Evolutionary conservation across 1,140 invertebrate genomes (phyloP).

Genomic region (Solenopsis invicta): DNA sequence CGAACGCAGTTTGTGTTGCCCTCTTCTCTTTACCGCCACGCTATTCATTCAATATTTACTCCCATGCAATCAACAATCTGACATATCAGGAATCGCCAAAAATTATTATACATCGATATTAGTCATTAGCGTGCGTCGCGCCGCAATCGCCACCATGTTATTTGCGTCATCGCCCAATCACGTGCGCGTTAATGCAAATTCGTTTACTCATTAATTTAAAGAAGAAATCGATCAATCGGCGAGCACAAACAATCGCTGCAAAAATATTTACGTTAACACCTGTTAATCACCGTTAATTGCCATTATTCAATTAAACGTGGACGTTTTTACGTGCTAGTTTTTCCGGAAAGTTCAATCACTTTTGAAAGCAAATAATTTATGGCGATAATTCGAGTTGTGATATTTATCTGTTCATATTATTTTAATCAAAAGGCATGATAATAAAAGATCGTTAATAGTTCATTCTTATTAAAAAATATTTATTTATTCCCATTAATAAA

Average conservation of each 20-base stretch:
- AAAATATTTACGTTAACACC: not conserved
- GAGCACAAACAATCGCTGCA: not conserved
- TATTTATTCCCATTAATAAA: not conserved
- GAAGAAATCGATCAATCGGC: not conserved
- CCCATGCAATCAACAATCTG: slow-evolving; percentile 13
- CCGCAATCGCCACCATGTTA: no score
- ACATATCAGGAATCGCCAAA: not conserved
- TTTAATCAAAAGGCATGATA: not conserved
- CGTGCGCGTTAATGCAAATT: slow-evolving; percentile 27
- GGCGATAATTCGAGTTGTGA: not conserved
- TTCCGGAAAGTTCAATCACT: not conserved
- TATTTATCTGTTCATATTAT: not conserved
- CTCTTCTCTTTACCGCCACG: not conserved
- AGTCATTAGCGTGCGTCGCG: not conserved
- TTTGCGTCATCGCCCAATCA: slow-evolving; percentile 28
- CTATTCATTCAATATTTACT: not conserved
- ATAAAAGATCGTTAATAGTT: not conserved
- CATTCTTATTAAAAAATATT: no score
- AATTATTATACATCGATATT: slow-evolving; percentile 39
- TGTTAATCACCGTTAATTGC: slow-evolving; percentile 20
- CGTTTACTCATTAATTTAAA: slow-evolving; percentile 13
- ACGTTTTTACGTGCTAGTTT: not conserved
- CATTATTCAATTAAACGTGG: not conserved
- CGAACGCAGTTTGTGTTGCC: not conserved
- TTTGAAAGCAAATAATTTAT: slow-evolving; percentile 25